Evolutionary conservation across 2,113 vertebrate species (phyloP).

Genomic region (Ceyx margarethae): DNA sequence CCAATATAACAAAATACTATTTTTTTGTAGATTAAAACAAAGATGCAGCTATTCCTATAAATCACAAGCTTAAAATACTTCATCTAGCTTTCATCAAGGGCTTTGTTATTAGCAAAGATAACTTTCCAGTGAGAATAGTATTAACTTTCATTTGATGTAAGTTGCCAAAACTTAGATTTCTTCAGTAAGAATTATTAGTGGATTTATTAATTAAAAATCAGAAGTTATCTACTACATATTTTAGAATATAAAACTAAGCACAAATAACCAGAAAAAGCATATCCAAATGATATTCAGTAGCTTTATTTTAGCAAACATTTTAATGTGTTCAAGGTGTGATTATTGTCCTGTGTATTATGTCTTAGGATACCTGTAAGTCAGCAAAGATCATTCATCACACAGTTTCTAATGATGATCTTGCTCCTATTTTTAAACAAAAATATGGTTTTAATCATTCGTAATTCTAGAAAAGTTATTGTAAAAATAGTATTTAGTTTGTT

Average conservation of each 20-base stretch:
- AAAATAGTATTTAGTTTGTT: not conserved
- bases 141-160: not conserved
- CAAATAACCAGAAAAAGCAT: not conserved
- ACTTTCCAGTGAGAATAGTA: not conserved
- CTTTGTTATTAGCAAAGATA: not conserved
- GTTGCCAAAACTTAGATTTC: not conserved
- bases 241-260: not conserved
- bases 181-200: not conserved
- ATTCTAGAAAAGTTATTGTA: not conserved
- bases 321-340: not conserved
- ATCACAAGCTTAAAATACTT: not conserved
- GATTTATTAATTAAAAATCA: not conserved
- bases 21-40: not conserved
- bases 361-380: not conserved
- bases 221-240: not conserved
- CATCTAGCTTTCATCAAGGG: not conserved
- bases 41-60: not conserved
- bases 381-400: not conserved
- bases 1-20: not conserved
- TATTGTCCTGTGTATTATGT: not conserved
- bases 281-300: not conserved
- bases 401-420: not conserved
- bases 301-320: not conserved
- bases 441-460: not conserved
- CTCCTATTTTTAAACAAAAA: not conserved